Conservation (phyloP, 2,797 vertebrate genomes). For the Geranospiza caerulescens region DNA sequence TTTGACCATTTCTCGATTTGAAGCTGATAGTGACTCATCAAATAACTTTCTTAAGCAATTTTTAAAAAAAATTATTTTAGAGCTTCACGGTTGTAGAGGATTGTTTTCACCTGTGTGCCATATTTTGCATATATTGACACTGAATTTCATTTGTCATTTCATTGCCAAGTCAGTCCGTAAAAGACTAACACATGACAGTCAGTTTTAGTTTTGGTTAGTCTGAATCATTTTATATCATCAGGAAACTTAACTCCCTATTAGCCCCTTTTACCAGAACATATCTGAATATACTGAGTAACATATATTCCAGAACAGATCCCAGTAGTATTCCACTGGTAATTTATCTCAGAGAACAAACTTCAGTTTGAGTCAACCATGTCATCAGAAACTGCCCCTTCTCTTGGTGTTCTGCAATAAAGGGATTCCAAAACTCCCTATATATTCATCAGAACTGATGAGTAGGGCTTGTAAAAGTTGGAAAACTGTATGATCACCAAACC, state of each 20-base stretch:
- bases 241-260: not conserved
- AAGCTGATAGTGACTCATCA: not conserved
- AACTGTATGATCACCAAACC: not conserved
- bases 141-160: not conserved
- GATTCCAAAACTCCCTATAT: not conserved
- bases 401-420: not conserved
- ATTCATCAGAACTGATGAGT: not conserved
- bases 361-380: not conserved
- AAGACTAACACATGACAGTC: not conserved
- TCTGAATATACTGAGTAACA: not conserved
- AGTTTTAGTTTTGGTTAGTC: not conserved
- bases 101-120: not conserved
- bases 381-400: not conserved
- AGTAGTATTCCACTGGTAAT: not conserved
- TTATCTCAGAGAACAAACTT: not conserved
- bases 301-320: not conserved
- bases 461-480: not conserved
- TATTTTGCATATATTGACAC: not conserved
- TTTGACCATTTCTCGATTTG: not conserved
- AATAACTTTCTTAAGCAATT: not conserved
- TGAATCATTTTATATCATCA: not conserved
- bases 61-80: not conserved
- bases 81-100: not conserved
- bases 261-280: not conserved
- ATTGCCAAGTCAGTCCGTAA: not conserved